Conservation (phyloP, 2,797 vertebrate species). For the Rhinogobio ventralis region DNA sequence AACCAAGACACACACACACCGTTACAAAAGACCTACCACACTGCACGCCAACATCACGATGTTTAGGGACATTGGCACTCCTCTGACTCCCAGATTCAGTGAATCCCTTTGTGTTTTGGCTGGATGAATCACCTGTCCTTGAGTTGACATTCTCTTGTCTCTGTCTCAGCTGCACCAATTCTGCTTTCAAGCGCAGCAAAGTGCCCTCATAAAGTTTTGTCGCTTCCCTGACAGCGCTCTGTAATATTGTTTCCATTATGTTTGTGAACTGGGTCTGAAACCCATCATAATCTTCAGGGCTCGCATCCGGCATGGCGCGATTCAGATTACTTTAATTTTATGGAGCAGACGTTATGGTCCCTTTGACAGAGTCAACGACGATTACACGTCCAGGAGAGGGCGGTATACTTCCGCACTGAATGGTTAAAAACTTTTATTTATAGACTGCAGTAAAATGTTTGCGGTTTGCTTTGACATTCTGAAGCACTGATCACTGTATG, state of each 20-base stretch:
- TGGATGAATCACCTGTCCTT: conserved; percentile 51
- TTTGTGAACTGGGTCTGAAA: conserved; percentile 74
- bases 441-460: neutral
- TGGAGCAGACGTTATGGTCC: neutral
- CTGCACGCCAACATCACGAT: conserved; percentile 71
- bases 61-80: neutral
- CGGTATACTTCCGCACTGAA: conserved; percentile 15
- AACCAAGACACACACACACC: neutral
- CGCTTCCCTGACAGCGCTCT: conserved; percentile 72
- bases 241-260: conserved; percentile 75
- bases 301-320: conserved; percentile 19
- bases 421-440: neutral
- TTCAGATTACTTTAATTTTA: too few species aligned
- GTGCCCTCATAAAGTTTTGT: conserved; percentile 78
- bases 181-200: conserved; percentile 74
- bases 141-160: conserved; percentile 73
- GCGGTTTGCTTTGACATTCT: neutral
- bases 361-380: conserved; percentile 11
- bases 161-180: conserved; percentile 69
- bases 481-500: neutral
- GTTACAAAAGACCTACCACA: conserved; percentile 71
- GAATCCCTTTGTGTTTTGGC: neutral
- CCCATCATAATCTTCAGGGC: conserved; percentile 67
- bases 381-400: conserved; percentile 19
- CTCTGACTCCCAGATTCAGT: neutral